Base-by-base conservation (phyloP, 2,113 vertebrate species). In the Esox niger region DNA sequence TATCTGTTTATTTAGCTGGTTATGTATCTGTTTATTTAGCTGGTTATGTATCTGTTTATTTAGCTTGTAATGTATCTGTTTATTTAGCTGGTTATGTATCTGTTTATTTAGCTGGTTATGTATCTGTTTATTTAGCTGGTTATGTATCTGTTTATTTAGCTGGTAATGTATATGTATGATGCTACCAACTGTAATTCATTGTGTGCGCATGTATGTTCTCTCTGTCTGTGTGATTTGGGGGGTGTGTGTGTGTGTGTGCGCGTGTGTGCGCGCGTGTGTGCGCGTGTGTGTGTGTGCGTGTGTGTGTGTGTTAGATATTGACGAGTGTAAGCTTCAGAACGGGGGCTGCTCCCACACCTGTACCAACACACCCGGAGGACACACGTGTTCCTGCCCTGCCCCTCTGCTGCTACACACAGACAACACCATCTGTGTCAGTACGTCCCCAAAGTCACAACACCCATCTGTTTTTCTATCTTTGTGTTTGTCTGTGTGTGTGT, bases 321-420 rank as follows among this genome's bases (percentile, higher is more conserved):
- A 93, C 30, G 92, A 93, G 81, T 93, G 92, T 81, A 91, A 91
- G 77, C 86, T 93, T 5, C 82, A 89, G 76, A 91, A 86, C 0
- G 91, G 91, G 0, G 89, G 87, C 62, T 93, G 92, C 70, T 91
- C 91, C 61, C 89, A 93, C 61, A 73, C 63, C 52, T 93, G 92
- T 80, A 87, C 69, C 67, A 93, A 93, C 86, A 80, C 79, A 47
- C 80, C 79, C 1, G 92, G 92, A 32, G 88, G 89, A 64, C 82
- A 86, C 61, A 7, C 31, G 1, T 93, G 92, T 67, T 78, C 79
- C 76, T 93, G 92, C 61, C 88, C 82, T 4, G n/a, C 77, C 25
- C 87, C 88, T 43, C 87, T 93, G 17, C 71, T 91, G 29, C 80
- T 93, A 1, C 74, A 86, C 81, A 73, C 38, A 13, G 84, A 88